Percentiles rank a stretch among this genome's conserved stretches.
phyloP scores from a whole-genome alignment of 2,888 invertebrate species.

The Ectobius pallidus region DNA sequence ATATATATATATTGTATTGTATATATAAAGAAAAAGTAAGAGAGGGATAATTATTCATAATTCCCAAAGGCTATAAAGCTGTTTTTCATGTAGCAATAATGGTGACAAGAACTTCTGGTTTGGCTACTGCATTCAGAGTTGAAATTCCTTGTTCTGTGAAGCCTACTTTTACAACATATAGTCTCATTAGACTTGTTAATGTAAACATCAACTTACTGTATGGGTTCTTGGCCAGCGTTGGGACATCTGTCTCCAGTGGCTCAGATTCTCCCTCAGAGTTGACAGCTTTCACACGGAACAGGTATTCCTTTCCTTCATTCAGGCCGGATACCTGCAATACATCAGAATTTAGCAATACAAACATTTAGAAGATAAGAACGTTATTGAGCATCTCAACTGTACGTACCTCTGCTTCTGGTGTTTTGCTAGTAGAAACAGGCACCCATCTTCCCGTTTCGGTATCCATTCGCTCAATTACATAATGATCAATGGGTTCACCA shows the following conservation, averaged over 20 bases:
- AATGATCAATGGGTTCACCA: constrained; percentile 91
- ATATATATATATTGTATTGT: no score
- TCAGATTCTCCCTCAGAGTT: constrained; percentile 97
- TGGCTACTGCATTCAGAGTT: no score
- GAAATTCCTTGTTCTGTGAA: no score
- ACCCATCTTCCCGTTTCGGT: constrained; percentile 92
- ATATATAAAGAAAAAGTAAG: no score
- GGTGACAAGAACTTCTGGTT: no score
- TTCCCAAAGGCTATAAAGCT: no score
- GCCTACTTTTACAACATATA: no score
- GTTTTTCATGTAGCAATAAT: no score
- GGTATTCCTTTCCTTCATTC: constrained; percentile 96
- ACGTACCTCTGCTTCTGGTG: constrained; percentile 82
- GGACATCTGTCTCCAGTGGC: constrained; percentile 88
- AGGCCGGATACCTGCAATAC: constrained; percentile 70
- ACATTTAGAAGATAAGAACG: no score
- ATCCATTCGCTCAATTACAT: constrained; percentile 96
- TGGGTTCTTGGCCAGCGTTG: constrained; percentile 97
- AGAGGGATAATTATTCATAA: no score
- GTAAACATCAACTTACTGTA: constrained; percentile 76
- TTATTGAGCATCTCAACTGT: no score
- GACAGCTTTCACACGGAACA: constrained; percentile 97
- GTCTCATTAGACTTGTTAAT: no score
- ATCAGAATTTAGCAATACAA: neutral
- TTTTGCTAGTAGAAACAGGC: constrained; percentile 82